phyloP scores from a whole-genome alignment of 1,140 invertebrate species.

The Bombus soroeensis region DNA sequence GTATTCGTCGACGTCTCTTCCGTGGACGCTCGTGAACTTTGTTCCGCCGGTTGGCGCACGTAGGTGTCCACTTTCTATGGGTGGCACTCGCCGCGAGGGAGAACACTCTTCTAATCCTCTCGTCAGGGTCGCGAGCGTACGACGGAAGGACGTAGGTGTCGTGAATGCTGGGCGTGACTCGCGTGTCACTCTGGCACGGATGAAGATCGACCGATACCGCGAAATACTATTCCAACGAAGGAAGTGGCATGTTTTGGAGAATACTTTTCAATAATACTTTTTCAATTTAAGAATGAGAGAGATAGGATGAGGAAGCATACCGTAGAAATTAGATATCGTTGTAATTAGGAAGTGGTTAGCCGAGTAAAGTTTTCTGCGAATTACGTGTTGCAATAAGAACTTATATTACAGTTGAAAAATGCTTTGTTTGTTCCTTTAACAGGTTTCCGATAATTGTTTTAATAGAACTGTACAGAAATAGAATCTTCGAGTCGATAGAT shows the following conservation, averaged over 20 bases:
- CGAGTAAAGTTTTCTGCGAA: not conserved
- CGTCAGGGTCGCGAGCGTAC: conserved; percentile 33
- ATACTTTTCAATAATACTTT: not conserved
- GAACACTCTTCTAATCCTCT: not conserved
- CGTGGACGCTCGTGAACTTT: conserved; percentile 56
- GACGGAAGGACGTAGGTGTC: conserved; percentile 45
- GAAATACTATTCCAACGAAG: not conserved
- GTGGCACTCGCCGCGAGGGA: not conserved
- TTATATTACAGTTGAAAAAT: not conserved
- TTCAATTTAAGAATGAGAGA: too few relatives aligned
- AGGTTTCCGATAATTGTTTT: too few relatives aligned
- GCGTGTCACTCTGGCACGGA: conserved; percentile 13
- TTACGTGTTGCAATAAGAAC: not conserved
- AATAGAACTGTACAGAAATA: too few relatives aligned
- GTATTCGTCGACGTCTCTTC: conserved; percentile 51
- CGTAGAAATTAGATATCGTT: not conserved
- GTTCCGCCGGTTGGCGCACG: conserved; percentile 35
- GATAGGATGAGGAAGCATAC: not conserved
- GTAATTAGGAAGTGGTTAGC: too few relatives aligned
- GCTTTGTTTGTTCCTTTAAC: not conserved
- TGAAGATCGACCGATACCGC: conserved; percentile 28
- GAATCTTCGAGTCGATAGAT: too few relatives aligned
- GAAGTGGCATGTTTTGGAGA: not conserved
- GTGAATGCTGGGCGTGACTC: conserved; percentile 46
- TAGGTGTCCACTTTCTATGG: conserved; percentile 22